phyloP scores from a whole-genome alignment of 2,113 vertebrate genomes.

The Misgurnus mizolepis region DNA sequence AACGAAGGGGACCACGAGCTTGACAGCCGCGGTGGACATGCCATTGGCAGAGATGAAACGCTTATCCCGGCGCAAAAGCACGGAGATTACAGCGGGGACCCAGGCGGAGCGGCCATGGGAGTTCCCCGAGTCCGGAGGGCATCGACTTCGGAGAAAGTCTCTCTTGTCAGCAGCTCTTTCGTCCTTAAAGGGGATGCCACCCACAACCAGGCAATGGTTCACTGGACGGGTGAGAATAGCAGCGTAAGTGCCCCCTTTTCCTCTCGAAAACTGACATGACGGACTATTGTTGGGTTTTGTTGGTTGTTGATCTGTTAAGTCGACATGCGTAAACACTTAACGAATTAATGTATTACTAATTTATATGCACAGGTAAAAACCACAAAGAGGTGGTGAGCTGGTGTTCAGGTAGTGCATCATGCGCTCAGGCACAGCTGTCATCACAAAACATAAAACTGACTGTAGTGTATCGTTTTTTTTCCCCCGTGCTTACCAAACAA shows the following conservation, averaged over 20 bases:
- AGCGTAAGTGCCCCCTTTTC: slow-evolving; percentile 83
- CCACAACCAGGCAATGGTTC: slow-evolving; percentile 99
- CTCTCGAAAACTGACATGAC: slow-evolving; percentile 26
- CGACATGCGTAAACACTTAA: background rate
- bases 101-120: slow-evolving; percentile 49
- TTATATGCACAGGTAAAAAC: background rate
- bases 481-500: background rate
- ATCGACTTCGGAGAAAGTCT: slow-evolving; percentile 78
- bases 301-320: background rate
- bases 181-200: slow-evolving; percentile 95
- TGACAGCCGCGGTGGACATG: slow-evolving; percentile 50
- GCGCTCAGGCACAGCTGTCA: background rate
- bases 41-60: slow-evolving; percentile 52
- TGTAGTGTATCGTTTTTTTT: background rate
- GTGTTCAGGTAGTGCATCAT: background rate
- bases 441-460: background rate
- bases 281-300: background rate
- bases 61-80: slow-evolving; percentile 45
- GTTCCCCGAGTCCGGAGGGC: slow-evolving; percentile 70
- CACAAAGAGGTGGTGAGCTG: background rate
- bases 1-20: slow-evolving; percentile 55
- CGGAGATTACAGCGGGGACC: slow-evolving; percentile 47
- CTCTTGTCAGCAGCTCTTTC: slow-evolving; percentile 92
- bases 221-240: slow-evolving; percentile 99
- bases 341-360: background rate